Base-by-base conservation (phyloP, 2,888 invertebrate species). In the Julus scanicus region DNA sequence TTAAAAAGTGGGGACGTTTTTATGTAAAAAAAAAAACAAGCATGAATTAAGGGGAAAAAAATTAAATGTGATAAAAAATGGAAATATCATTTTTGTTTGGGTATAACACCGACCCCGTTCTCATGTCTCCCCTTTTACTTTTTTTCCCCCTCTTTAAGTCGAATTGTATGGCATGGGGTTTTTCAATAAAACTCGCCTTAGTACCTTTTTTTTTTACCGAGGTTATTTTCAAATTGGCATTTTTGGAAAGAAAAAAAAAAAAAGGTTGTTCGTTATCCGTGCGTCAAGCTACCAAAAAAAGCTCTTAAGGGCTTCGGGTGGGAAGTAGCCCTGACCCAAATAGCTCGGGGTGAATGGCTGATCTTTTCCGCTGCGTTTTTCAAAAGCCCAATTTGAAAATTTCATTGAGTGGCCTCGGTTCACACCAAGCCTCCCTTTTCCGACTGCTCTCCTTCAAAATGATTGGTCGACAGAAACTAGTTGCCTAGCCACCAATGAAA, bases 261-360 rank as follows among this genome's bases (percentile, higher is more conserved):
- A 63, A 20, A n/a, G 8, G 71, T 71, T 29, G 71, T 17, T 63
- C 6, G 17, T 20, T 20, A 63, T 8, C 53, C 11, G 53, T 53
- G 53, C 53, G 17, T 63, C 63, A 20, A 29, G 20, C 20, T 9
- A 29, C 71, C 71, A 9, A 29, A 71, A n/a, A 71, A 71, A 71
- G 71, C 71, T 71, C 71, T 71, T 57, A 71, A 71, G 71, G 20
- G 71, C 71, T 29, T 20, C 71, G 71, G 71, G 71, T 71, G 71
- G 71, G 71, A 71, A 71, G 71, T 86, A 86, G 86, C 86, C 86
- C 86, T 86, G 86, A 86, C 86, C 86, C 86, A 86, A 86, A 86
- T 86, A 86, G n/a, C 48, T 53, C 86, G 86, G 86, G 86, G 86
- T 86, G 86, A 86, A 86, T 49, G 86, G 86, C 86, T 86, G 86